These are phyloP conservation scores for Drosophila dives DNA, from an alignment of 2,888 invertebrate species.

Conservation along the genomic window DNA sequence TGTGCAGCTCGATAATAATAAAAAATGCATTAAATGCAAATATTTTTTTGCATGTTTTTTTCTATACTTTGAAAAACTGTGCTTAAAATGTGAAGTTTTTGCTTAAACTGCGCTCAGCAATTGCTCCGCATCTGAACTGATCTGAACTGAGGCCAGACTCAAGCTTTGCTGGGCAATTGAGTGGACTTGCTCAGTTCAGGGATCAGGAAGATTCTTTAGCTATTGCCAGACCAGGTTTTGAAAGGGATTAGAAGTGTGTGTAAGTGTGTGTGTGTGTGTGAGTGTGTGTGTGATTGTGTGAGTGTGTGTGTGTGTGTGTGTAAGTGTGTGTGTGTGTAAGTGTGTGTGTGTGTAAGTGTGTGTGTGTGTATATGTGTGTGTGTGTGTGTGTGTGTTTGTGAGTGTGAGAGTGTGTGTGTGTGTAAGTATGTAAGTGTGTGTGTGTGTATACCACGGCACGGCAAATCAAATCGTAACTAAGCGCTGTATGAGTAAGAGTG, in stretches of 20 bases:
- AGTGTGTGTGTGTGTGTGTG: background rate
- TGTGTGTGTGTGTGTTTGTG: background rate
- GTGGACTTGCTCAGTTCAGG: background rate
- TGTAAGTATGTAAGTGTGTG: too few species aligned
- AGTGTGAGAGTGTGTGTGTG: background rate
- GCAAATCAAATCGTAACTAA: slow-evolving; percentile 1
- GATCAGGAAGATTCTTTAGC: background rate
- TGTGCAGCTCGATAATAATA: background rate
- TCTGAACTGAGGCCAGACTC: background rate
- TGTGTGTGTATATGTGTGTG: background rate
- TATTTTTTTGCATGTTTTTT: background rate
- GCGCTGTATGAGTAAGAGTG: background rate
- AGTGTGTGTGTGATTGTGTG: background rate
- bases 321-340: background rate
- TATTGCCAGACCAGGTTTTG: background rate
- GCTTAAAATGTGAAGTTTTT: background rate
- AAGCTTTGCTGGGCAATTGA: background rate
- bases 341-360: background rate
- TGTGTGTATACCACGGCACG: background rate
- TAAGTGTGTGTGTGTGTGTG: too few species aligned
- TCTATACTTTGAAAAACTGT: background rate
- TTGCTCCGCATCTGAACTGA: background rate
- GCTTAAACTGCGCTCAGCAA: background rate
- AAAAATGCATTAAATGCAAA: background rate
- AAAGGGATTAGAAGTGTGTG: background rate